Evolutionary conservation across 2,797 vertebrate genomes (phyloP), one percentile per base, ranked within the genome.

Genomic region (Tauraco hartlaubi): DNA sequence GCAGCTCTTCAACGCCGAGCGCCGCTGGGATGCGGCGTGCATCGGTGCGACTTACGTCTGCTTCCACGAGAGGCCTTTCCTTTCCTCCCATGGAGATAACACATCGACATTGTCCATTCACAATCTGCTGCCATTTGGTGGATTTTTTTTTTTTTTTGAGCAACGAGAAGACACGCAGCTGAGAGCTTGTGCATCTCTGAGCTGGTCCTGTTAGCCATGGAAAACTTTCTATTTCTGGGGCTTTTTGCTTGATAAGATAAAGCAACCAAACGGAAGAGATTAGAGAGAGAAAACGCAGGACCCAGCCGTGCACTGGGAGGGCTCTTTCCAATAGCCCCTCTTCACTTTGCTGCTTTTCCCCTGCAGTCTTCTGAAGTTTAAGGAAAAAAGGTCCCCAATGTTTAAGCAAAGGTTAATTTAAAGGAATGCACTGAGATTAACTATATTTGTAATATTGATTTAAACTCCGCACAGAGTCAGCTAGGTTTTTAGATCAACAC

Each of bases 171-270:
- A 43, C 20, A 7, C 35, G 5, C 85, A 22, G 84, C 76, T 68
- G 16, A 9, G 84, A 33, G 91, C 94, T 66, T 9, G 41, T 80
- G 86, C 92, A 96, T 93, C 90, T 94, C 92, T 35, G 68, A 83
- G 67, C 88, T 83, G 82, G 92, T 79, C 94, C 93, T 62, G 72
- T 92, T 92, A 96, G 97, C 97, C 97, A 6, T 96, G 97, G 98
- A 98, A 98, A 98, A 98, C 97, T 98, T 98, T 98, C 98, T 98
- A 98, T 98, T 98, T 97, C 97, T 98, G 98, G 98, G 98, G 96
- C 98, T 98, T 98, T 98, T 98, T 98, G 94, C 93, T 94, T 97
- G 98, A 98, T 98, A 98, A 98, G 98, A 98, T 98, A 98, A 98
- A 98, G 95, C 48, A 94, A 98, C 88, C 95, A 96, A 96, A 94